These are phyloP conservation scores for Tenthredo livida DNA, from an alignment of 2,888 invertebrate species.

Conservation along the genomic window DNA sequence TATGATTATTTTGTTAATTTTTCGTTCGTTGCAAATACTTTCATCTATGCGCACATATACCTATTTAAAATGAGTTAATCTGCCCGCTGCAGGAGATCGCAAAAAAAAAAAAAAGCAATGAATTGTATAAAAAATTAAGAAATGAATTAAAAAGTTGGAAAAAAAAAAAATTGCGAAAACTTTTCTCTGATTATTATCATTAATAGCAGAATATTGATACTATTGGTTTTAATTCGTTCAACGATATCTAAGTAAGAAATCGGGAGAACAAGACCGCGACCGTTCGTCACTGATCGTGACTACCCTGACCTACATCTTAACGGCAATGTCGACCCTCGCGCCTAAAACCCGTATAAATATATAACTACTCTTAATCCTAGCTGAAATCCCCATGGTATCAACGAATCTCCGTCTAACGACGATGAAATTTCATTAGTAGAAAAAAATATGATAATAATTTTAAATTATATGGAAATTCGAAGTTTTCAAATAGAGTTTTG, in stretches of 20 bases:
- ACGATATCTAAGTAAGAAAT: not conserved
- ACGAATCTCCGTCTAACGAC: not conserved
- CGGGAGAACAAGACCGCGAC: slow-evolving; percentile 19
- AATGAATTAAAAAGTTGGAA: too few relatives aligned
- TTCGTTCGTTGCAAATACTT: too few relatives aligned
- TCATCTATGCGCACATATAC: too few relatives aligned
- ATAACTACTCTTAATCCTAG: not conserved
- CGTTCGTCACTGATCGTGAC: slow-evolving; percentile 24
- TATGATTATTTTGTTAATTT: too few relatives aligned
- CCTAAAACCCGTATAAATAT: not conserved
- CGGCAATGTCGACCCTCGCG: slow-evolving; percentile 37
- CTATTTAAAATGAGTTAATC: too few relatives aligned
- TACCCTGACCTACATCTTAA: slow-evolving; percentile 41
- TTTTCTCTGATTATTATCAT: not conserved
- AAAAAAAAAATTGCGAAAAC: not conserved
- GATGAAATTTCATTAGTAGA: not conserved
- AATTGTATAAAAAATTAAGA: too few relatives aligned
- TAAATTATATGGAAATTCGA: not conserved
- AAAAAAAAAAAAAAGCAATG: too few relatives aligned
- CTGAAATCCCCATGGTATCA: not conserved
- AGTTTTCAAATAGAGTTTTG: too few relatives aligned
- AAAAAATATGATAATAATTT: too few relatives aligned
- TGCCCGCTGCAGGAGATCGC: too few relatives aligned
- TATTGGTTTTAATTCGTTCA: not conserved
- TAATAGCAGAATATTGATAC: not conserved